Evolutionary conservation across 2,797 vertebrate genomes (phyloP), one percentile per base, ranked within the genome.

Genomic region (Euthynnus affinis): DNA sequence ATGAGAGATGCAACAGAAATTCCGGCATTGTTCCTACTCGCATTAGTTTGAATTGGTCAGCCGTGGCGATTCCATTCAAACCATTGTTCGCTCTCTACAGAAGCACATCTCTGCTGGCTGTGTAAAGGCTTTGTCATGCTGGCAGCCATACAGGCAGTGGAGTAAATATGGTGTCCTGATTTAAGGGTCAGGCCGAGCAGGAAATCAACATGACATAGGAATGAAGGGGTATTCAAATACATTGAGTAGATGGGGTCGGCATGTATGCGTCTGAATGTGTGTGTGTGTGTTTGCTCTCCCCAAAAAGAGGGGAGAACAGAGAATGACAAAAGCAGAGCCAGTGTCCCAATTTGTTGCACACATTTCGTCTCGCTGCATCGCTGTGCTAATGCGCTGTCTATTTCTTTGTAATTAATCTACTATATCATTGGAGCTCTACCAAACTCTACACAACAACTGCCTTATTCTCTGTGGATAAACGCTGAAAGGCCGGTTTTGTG

Each of bases 181-280:
- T 83, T 84, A 81, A 81, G 81, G 73, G 83, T 85, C 86, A 90
- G 69, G 27, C 68, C 37, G 52, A 81, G 88, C 91, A 92, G 80
- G 82, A 93, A 93, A 93, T 93, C 88, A 85, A 85, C 82, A 78
- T 82, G 90, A 92, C 92, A 88, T 68, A 70, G 58, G 68, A 91
- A 88, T 77, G 74, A 75, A 84, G 76, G 20, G 56, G 60, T 71
- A 80, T 89, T 91, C 74, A 82, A 84, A 89, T 68, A 76, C 65
- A 78, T 49, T 73, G 72, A 76, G 56, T 72, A 32, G 74, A 74
- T 65, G 20, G 51, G 29, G 61, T 82, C 58, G 2, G 37, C 46
- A 67, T 67, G 49, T 77, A 37, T 70, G 37, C 64, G 55, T 64
- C 57, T 51, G 49, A 61, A 42, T 53, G 60, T 34, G 46, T 63